Conservation (phyloP, 2,113 vertebrate genomes). For the Hypanus sabinus region DNA sequence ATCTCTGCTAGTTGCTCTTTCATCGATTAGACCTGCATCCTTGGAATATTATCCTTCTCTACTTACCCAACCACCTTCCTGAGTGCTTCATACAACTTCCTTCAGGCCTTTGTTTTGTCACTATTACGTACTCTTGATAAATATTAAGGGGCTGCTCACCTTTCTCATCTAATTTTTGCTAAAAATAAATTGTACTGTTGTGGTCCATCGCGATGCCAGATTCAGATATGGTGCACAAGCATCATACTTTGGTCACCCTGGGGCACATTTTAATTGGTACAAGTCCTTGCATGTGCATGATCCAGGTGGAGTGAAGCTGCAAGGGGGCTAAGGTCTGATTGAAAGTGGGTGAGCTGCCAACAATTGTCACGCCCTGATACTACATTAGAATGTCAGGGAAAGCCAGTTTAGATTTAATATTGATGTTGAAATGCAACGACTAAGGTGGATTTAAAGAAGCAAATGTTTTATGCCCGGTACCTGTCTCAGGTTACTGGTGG, state of each 20-base stretch:
- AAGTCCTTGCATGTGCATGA: not conserved
- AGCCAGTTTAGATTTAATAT: not conserved
- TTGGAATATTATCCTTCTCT: not conserved
- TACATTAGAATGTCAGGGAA: not conserved
- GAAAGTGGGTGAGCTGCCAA: not conserved
- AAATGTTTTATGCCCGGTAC: no score
- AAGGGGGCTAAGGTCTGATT: no score
- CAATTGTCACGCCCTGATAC: not conserved
- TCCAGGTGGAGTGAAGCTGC: no score
- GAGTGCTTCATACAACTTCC: not conserved
- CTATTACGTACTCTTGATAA: not conserved
- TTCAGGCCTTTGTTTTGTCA: not conserved
- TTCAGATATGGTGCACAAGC: not conserved
- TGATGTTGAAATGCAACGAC: not conserved
- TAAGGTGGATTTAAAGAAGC: not conserved
- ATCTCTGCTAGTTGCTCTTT: not conserved
- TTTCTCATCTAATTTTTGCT: not conserved
- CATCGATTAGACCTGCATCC: not conserved
- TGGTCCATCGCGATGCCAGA: not conserved
- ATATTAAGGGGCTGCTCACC: not conserved
- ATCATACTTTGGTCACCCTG: not conserved
- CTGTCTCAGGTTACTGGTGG: not conserved
- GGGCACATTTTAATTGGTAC: not conserved
- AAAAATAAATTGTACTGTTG: not conserved
- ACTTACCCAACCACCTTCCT: not conserved